A percentile compares a stretch with the other conserved stretches of the same genome.
Conservation (phyloP, 1,140 invertebrate genomes). For the Araneus ventricosus region DNA sequence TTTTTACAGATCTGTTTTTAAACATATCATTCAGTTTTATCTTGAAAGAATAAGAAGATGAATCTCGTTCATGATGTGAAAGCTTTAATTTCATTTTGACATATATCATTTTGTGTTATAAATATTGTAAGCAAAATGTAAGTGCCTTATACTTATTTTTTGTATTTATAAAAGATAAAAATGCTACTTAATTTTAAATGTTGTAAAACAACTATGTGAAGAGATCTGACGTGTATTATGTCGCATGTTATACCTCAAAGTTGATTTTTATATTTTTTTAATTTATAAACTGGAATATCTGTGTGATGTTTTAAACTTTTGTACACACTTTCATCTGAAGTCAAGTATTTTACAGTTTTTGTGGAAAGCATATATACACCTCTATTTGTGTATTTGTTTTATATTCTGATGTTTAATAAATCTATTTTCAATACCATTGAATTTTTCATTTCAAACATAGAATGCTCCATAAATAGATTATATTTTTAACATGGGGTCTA, state of each 20-base stretch:
- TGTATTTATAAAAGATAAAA: neutral
- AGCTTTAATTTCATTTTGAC: constrained; percentile 25
- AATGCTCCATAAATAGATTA: no score
- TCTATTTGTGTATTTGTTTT: constrained; percentile 21
- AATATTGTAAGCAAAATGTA: neutral
- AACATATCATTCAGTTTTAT: constrained; percentile 22
- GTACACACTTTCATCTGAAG: neutral
- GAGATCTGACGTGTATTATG: constrained; percentile 4
- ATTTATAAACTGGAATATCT: neutral
- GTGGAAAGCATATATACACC: neutral
- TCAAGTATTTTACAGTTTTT: neutral
- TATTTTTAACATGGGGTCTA: no score
- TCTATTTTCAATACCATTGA: constrained; percentile 1
- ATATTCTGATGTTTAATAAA: neutral
- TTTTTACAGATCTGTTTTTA: neutral
- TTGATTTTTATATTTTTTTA: neutral
- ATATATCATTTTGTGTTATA: neutral
- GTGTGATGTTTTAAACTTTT: neutral
- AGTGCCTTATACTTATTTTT: constrained; percentile 17
- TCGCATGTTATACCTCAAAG: constrained; percentile 4
- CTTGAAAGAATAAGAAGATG: neutral
- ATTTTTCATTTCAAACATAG: neutral
- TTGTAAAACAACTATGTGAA: neutral
- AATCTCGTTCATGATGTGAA: neutral
- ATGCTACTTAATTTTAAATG: constrained; percentile 12